Evolutionary conservation across 37 sponge, comb jelly and placozoan genomes (phyloP).

Genomic region (Spongilla lacustris): DNA sequence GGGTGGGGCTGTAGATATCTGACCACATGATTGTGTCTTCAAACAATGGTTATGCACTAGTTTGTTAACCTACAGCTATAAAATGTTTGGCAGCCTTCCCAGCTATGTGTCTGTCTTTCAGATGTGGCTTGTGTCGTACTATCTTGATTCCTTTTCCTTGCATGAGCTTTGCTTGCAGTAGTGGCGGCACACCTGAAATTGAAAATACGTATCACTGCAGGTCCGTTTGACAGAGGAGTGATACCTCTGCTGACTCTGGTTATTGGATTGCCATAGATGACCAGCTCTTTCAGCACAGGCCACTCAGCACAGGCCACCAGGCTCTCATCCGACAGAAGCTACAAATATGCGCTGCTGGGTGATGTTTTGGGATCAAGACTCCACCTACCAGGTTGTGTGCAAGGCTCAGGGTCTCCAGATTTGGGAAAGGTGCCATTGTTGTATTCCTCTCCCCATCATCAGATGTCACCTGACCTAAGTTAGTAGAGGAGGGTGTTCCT

Average conservation of each 20-base stretch:
- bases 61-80: slow-evolving; percentile 40
- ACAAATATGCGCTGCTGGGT: background rate
- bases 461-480: background rate
- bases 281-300: slow-evolving; percentile 58
- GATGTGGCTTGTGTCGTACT: slow-evolving; percentile 29
- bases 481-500: background rate
- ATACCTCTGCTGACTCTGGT: slow-evolving; percentile 61
- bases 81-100: slow-evolving; percentile 58
- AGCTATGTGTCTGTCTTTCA: slow-evolving; percentile 16
- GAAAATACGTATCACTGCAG: too few relatives aligned
- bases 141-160: slow-evolving; percentile 26
- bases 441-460: too few relatives aligned
- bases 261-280: slow-evolving; percentile 80
- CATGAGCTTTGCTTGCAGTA: slow-evolving; percentile 42
- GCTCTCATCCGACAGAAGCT: slow-evolving; percentile 64
- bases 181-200: slow-evolving; percentile 59
- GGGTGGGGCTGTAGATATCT: slow-evolving; percentile 63
- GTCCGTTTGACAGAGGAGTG: background rate
- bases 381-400: slow-evolving; percentile 71
- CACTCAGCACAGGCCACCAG: slow-evolving; percentile 58
- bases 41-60: background rate
- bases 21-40: background rate
- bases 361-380: slow-evolving; percentile 16
- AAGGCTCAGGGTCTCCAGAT: slow-evolving; percentile 70
- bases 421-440: slow-evolving; percentile 68